These are phyloP conservation scores for Melanerpes formicivorus DNA, from an alignment of 2,113 vertebrate species.

Conservation along the genomic window DNA sequence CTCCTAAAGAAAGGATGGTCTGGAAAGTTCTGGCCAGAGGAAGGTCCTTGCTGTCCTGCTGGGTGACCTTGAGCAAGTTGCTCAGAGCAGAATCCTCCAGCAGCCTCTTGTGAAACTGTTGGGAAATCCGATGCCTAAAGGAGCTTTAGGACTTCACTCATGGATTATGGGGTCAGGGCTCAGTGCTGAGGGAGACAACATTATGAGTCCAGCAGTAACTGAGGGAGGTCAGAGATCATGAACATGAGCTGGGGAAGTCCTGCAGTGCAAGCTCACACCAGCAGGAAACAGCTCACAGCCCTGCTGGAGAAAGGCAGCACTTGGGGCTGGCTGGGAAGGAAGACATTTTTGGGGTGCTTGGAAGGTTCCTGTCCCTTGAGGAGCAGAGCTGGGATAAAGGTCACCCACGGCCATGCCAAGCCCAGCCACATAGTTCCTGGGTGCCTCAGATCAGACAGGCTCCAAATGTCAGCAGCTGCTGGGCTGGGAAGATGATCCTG, in stretches of 20 bases:
- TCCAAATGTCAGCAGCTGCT: constrained; percentile 73
- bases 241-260: neutral
- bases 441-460: neutral
- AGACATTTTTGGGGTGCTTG: neutral
- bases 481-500: constrained; percentile 47
- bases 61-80: neutral
- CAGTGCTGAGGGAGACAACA: neutral
- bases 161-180: neutral
- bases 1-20: neutral
- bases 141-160: neutral
- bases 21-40: neutral
- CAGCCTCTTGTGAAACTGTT: neutral
- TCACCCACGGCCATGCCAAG: neutral
- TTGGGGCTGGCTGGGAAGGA: neutral
- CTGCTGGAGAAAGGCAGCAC: neutral
- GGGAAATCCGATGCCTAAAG: neutral
- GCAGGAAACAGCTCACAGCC: neutral
- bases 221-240: neutral
- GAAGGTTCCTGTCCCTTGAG: neutral
- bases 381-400: constrained; percentile 35
- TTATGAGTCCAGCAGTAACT: neutral
- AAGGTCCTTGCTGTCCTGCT: neutral
- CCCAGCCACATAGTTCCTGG: neutral
- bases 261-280: neutral
- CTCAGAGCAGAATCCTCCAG: neutral